Evolutionary conservation across 2,113 vertebrate species (phyloP).

Genomic region (Fregata magnificens): DNA sequence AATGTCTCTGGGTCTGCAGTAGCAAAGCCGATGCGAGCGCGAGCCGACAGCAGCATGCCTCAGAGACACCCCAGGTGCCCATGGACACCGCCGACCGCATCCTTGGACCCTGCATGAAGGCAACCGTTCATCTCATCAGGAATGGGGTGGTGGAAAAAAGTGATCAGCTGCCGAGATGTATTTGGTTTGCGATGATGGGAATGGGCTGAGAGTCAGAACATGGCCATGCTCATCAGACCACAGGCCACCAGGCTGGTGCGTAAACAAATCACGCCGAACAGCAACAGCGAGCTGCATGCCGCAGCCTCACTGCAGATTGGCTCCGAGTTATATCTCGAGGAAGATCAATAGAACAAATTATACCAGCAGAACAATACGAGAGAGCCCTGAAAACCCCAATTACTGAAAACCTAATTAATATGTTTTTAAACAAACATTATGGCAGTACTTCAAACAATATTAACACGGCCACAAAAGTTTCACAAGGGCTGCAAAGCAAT

Average conservation of each 20-base stretch:
- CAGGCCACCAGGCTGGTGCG: neutral
- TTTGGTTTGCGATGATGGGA: neutral
- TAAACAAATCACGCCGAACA: neutral
- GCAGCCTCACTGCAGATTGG: neutral
- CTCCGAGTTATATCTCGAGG: neutral
- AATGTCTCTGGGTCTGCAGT: slow-evolving; percentile 12
- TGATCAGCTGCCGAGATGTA: neutral
- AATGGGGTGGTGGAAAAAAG: neutral
- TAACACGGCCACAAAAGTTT: neutral
- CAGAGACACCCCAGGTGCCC: neutral
- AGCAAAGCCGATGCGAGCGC: neutral
- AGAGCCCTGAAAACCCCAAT: slow-evolving; percentile 40
- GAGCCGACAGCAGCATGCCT: accelerated
- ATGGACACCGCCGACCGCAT: accelerated
- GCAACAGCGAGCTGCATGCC: neutral
- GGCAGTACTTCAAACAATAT: slow-evolving; percentile 2
- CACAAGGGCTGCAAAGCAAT: neutral
- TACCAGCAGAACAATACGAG: neutral
- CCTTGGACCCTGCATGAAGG: neutral
- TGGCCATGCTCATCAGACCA: neutral
- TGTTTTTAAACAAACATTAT: slow-evolving; percentile 37
- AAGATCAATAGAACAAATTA: slow-evolving; percentile 52
- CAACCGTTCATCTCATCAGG: accelerated
- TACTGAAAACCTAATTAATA: slow-evolving; percentile 17
- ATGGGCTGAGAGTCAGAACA: neutral